These are phyloP conservation scores for Mormyrus iriodes DNA, from an alignment of 2,113 vertebrate species.

Conservation along the genomic window DNA sequence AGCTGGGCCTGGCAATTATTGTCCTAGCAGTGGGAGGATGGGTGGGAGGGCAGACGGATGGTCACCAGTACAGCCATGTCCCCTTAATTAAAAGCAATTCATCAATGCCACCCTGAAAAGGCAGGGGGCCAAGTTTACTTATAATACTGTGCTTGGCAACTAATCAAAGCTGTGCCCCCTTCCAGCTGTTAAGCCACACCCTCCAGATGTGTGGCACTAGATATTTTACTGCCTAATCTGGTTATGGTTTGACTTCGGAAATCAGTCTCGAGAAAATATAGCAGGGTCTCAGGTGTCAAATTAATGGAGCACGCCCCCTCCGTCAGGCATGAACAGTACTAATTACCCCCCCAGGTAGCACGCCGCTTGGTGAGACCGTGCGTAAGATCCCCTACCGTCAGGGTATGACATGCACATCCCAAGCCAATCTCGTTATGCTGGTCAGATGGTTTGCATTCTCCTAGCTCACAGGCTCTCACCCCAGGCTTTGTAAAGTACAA, in stretches of 20 bases:
- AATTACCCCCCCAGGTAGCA: background rate
- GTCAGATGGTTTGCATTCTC: background rate
- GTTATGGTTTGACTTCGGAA: background rate
- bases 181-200: background rate
- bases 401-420: background rate
- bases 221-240: background rate
- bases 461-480: background rate
- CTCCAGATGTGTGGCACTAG: background rate
- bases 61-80: conserved; percentile 34
- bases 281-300: background rate
- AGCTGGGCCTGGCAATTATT: conserved; percentile 36
- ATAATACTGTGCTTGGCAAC: background rate
- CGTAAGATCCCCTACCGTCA: background rate
- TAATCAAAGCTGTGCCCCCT: background rate
- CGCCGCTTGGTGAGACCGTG: background rate
- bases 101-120: conserved; percentile 29
- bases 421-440: background rate
- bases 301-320: background rate
- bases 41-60: conserved; percentile 33
- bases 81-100: conserved; percentile 46
- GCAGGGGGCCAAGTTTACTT: background rate
- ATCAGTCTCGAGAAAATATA: conserved; percentile 8
- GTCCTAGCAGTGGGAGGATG: conserved; percentile 29
- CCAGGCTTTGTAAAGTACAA: background rate
- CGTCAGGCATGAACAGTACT: background rate